These are phyloP conservation scores for Pluvianellus socialis DNA, from an alignment of 2,113 vertebrate species.

Conservation along the genomic window DNA sequence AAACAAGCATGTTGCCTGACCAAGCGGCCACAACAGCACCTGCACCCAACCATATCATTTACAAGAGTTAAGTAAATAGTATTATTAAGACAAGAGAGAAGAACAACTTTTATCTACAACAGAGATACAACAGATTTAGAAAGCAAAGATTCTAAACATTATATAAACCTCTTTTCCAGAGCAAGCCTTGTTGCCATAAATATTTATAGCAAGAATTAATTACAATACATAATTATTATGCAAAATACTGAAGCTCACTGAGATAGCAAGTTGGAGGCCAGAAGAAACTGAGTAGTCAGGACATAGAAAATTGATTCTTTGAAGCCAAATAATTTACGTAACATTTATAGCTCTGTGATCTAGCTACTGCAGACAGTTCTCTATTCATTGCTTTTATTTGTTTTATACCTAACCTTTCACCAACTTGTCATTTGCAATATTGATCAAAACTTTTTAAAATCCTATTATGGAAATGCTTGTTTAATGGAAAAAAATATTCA, in stretches of 20 bases:
- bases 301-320: neutral
- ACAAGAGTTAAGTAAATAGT: neutral
- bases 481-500: neutral
- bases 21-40: constrained; percentile 96
- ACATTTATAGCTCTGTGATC: neutral
- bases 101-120: neutral
- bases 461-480: neutral
- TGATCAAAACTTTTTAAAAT: neutral
- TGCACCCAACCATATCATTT: constrained; percentile 4
- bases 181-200: neutral
- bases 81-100: neutral
- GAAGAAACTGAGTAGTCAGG: neutral
- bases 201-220: neutral
- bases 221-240: neutral
- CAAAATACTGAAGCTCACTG: neutral
- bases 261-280: neutral
- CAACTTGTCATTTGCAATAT: neutral
- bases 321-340: neutral
- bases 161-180: neutral
- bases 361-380: neutral
- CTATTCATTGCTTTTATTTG: neutral
- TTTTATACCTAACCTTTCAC: neutral
- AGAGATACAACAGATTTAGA: neutral
- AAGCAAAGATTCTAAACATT: neutral
- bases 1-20: constrained; percentile 96